These are phyloP conservation scores for Caenorhabditis sulstoni DNA, from an alignment of 2,888 invertebrate genomes.

Conservation along the genomic window DNA sequence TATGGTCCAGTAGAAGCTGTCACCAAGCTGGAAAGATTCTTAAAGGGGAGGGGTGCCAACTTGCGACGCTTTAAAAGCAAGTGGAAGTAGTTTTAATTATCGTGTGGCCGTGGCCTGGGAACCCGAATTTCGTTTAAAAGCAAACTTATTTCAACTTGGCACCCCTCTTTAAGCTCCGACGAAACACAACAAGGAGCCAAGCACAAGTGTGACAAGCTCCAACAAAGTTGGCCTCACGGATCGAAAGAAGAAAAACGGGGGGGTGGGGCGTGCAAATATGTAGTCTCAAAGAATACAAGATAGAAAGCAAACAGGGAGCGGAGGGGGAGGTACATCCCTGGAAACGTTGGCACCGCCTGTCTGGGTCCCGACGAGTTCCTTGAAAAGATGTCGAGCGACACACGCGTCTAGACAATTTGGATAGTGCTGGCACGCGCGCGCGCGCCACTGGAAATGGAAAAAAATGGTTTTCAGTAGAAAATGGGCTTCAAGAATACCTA, in stretches of 20 bases:
- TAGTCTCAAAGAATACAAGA: slow-evolving; percentile 27
- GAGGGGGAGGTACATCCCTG: slow-evolving; percentile 1
- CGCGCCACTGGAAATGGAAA: neutral
- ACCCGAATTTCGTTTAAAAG: no score
- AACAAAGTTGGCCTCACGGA: slow-evolving; percentile 11
- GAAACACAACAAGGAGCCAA: slow-evolving; percentile 14
- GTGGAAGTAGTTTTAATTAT: no score
- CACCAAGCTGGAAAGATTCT: no score
- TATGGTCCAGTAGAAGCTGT: no score
- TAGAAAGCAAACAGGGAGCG: slow-evolving; percentile 11
- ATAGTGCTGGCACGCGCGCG: neutral
- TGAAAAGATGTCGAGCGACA: slow-evolving; percentile 1
- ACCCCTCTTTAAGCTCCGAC: no score
- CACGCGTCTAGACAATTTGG: slow-evolving; percentile 18
- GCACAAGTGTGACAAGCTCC: no score
- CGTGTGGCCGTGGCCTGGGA: no score
- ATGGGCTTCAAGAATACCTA: no score
- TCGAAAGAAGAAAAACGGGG: slow-evolving; percentile 11
- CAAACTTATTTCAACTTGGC: no score
- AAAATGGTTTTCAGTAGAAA: neutral
- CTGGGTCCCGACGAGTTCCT: neutral
- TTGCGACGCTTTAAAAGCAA: no score
- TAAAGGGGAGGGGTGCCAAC: no score
- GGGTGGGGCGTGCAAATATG: slow-evolving; percentile 19
- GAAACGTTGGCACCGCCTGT: slow-evolving; percentile 3